Base-by-base conservation (phyloP, 2,888 invertebrate genomes). In the Papilio demoleus region DNA sequence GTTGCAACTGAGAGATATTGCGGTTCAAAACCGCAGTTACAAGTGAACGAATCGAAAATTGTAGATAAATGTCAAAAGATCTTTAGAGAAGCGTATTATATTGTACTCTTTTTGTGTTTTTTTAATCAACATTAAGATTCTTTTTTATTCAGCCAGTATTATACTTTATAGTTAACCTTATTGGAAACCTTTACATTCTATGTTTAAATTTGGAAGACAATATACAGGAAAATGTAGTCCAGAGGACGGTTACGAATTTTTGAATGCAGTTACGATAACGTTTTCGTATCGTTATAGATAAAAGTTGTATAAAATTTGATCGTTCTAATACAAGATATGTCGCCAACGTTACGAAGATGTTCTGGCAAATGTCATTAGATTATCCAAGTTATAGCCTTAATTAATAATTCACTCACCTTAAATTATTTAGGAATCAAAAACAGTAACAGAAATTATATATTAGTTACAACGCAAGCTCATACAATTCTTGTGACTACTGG, bases 31-130 rank as follows among this genome's bases (percentile, higher is more conserved):
- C 36, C 24, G 22, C 38, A 58, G 58, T 22, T 45, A 22, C 58
- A 45, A 68, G 14, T 53, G 58, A 47, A 45, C 45, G 63, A 58
- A 22, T 64, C 58, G 24, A 12, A 56, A 63, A 68, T 53, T 12
- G n/a, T 27, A 27, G 1, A 9, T 9, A 53, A 53, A 31, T 53
- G 31, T 53, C 53, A 53, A 27, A 31, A 53, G 24, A 45, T 22
- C 22, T 45, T 45, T 45, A 45, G 45, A 19, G 11, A 22, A 45
- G 8, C 1, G 45, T 45, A 45, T 11, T 19, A 3, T 9, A 11
- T 45, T 45, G 12, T 50, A 14, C 2, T 11, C 14, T 47, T 24
- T 47, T 31, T 31, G 6, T 31, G 4, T 31, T 4, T 31, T 31
- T 31, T 0, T 24, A 12, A 50, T 22, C 19, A 9, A 22, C 19